These are phyloP conservation scores for Chrysaora quinquecirrha DNA, from an alignment of 30 jellyfish, hydroid and myxozoan genomes.

Conservation along the genomic window DNA sequence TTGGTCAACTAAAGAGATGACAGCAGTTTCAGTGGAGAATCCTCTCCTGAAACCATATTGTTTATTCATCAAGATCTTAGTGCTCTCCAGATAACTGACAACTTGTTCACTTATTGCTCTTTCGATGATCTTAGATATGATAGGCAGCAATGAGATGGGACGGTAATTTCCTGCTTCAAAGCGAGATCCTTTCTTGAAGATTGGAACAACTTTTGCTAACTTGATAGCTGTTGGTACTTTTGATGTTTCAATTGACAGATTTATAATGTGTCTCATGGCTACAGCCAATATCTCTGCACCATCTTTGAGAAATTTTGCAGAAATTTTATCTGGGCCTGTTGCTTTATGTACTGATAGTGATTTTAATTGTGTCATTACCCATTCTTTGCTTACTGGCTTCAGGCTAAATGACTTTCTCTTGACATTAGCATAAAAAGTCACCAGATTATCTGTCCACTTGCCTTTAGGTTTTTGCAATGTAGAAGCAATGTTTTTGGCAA, in stretches of 20 bases:
- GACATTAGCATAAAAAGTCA: slow-evolving; percentile 31
- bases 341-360: slow-evolving; percentile 38
- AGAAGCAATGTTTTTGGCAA: slow-evolving; percentile 31
- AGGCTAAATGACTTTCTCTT: slow-evolving; percentile 36
- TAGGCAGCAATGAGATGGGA: too few species aligned
- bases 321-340: slow-evolving; percentile 34
- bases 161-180: not conserved
- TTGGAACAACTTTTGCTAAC: not conserved
- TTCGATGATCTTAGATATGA: too few species aligned
- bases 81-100: too few species aligned
- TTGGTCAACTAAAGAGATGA: slow-evolving; percentile 35
- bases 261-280: slow-evolving; percentile 15
- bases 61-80: slow-evolving; percentile 23
- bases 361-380: slow-evolving; percentile 32
- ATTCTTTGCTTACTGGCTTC: slow-evolving; percentile 29
- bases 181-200: not conserved
- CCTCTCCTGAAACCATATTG: slow-evolving; percentile 35
- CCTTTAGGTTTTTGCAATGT: slow-evolving; percentile 36
- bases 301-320: slow-evolving; percentile 9
- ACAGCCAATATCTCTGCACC: slow-evolving; percentile 14
- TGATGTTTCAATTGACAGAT: not conserved
- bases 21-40: slow-evolving; percentile 54
- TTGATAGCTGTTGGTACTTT: not conserved
- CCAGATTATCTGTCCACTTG: slow-evolving; percentile 39
- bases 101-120: too few species aligned